Percentiles rank a stretch among this genome's conserved stretches.
These are phyloP conservation scores for Salarias fasciatus DNA, from an alignment of 2,797 vertebrate species.

Conservation along the genomic window DNA sequence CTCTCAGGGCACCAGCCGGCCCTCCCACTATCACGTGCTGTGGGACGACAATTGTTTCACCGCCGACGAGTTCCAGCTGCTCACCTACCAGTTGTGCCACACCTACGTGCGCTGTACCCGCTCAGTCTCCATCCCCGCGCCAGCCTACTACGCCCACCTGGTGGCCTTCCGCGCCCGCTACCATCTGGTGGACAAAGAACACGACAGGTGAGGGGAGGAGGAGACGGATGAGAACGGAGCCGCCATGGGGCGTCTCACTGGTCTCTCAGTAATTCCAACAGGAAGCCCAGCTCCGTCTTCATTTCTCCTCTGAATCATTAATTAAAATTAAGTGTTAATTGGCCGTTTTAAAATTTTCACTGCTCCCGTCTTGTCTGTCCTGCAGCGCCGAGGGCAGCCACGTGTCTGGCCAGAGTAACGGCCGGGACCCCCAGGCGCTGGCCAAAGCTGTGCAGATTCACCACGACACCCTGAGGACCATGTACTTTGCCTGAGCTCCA, in stretches of 20 bases:
- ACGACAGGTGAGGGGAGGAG: constrained; percentile 86
- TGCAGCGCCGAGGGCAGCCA: constrained; percentile 97
- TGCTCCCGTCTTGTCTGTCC: constrained; percentile 52
- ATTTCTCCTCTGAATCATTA: too few relatives aligned
- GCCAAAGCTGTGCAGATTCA: constrained; percentile 99
- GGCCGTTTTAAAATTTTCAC: not conserved
- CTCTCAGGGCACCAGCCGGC: constrained; percentile 94
- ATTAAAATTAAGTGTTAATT: too few relatives aligned
- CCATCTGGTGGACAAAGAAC: constrained; percentile 98
- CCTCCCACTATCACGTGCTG: constrained; percentile 97
- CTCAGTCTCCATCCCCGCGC: constrained; percentile 98
- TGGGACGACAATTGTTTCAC: constrained; percentile 99
- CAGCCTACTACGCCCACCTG: constrained; percentile 97
- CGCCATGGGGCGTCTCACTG: too few relatives aligned
- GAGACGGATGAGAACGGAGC: too few relatives aligned
- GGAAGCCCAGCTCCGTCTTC: too few relatives aligned
- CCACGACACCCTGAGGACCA: constrained; percentile 99
- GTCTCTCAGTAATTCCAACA: too few relatives aligned
- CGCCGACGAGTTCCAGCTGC: constrained; percentile 98
- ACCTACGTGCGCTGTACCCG: constrained; percentile 98
- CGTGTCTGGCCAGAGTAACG: constrained; percentile 98
- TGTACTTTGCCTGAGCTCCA: constrained; percentile 96
- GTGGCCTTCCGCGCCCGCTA: constrained; percentile 98
- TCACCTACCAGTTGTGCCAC: constrained; percentile 99
- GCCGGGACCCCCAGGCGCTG: constrained; percentile 96